phyloP scores from a whole-genome alignment of 1,140 invertebrate species.

The Drosophila athabasca region DNA sequence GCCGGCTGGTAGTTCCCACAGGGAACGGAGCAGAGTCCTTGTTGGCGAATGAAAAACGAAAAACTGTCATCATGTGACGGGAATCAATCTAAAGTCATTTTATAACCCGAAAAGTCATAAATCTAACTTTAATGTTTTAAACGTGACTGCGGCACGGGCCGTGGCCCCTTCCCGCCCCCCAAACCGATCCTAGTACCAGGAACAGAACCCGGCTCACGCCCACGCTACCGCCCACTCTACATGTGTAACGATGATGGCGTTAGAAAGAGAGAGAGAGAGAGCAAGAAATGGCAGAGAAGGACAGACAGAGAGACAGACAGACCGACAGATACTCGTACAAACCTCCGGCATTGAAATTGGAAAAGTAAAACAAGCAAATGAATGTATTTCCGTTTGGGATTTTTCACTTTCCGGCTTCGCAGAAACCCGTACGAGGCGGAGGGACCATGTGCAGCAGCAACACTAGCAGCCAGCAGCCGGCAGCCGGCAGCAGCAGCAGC shows the following conservation, averaged over 20 bases:
- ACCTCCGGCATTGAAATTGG: conserved; percentile 75
- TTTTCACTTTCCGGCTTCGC: conserved; percentile 72
- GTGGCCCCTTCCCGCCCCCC: too few relatives aligned
- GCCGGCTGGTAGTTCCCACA: too few relatives aligned
- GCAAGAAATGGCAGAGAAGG: conserved; percentile 7
- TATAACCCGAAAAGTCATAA: conserved; percentile 84
- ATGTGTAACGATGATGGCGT: conserved; percentile 44
- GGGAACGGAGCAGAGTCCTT: conserved; percentile 6
- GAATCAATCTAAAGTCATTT: conserved; percentile 84
- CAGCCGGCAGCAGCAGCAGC: conserved; percentile 13
- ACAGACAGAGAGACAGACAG: background rate
- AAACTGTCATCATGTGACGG: conserved; percentile 83
- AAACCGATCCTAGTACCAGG: too few relatives aligned
- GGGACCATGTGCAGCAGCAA: conserved; percentile 17
- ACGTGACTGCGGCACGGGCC: conserved; percentile 80
- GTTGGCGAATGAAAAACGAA: conserved; percentile 74
- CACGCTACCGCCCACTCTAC: conserved; percentile 14
- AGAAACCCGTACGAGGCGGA: conserved; percentile 1
- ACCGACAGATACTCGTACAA: background rate
- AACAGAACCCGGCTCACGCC: conserved; percentile 3
- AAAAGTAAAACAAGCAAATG: conserved; percentile 82
- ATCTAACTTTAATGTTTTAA: conserved; percentile 83
- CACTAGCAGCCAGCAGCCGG: too few relatives aligned
- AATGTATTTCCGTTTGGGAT: conserved; percentile 82
- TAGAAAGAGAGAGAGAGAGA: background rate